Conservation (phyloP, 2,888 invertebrate genomes). For the Spisula solida region DNA sequence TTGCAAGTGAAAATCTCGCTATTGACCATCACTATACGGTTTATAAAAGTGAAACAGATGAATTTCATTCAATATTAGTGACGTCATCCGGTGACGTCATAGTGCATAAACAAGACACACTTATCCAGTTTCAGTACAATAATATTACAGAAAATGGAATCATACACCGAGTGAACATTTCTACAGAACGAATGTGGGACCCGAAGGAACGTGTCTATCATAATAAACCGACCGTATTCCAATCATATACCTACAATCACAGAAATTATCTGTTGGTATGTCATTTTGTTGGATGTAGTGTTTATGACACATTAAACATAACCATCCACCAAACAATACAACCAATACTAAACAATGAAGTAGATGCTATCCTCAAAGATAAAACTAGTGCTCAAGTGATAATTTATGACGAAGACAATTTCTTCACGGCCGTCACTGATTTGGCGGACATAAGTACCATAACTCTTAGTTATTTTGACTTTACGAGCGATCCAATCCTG, state of each 20-base stretch:
- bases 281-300: background rate
- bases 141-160: background rate
- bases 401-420: background rate
- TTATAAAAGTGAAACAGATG: background rate
- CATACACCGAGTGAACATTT: background rate
- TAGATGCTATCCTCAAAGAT: background rate
- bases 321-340: background rate
- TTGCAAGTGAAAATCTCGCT: background rate
- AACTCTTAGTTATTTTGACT: background rate
- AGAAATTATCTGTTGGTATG: background rate
- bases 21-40: background rate
- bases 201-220: background rate
- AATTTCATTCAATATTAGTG: background rate
- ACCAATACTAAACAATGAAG: too few relatives aligned
- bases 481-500: background rate
- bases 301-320: background rate
- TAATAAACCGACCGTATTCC: background rate
- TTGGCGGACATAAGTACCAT: background rate
- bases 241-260: background rate
- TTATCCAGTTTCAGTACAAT: background rate
- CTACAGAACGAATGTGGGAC: background rate
- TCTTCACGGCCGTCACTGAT: background rate
- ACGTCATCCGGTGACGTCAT: background rate
- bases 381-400: background rate
- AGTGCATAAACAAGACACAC: background rate